These are phyloP conservation scores for Dicranocentrus wangi DNA, from an alignment of 2,888 invertebrate species.

Conservation along the genomic window DNA sequence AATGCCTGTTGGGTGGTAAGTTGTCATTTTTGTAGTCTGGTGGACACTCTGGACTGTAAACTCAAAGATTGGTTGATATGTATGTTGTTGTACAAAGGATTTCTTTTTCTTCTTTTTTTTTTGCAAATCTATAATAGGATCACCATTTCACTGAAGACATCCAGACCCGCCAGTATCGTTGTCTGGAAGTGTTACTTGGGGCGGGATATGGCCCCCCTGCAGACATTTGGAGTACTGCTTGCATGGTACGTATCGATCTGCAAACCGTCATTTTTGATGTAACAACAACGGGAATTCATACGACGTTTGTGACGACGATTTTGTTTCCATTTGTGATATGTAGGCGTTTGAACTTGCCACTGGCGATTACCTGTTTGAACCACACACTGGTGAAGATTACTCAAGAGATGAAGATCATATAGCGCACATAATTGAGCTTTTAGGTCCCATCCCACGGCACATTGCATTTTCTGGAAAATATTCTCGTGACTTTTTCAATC, in stretches of 20 bases:
- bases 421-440: slow-evolving; percentile 97
- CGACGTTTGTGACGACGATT: too few relatives aligned
- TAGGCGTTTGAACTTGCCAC: slow-evolving; percentile 98
- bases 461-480: slow-evolving; percentile 95
- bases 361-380: slow-evolving; percentile 99
- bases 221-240: slow-evolving; percentile 99
- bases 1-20: slow-evolving; percentile 96
- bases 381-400: slow-evolving; percentile 97
- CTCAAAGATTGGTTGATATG: background rate
- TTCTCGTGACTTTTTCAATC: slow-evolving; percentile 95
- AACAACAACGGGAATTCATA: too few relatives aligned
- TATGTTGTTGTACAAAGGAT: background rate
- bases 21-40: background rate
- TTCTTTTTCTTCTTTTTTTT: too few relatives aligned
- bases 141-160: slow-evolving; percentile 99
- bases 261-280: too few relatives aligned
- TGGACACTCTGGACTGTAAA: too few relatives aligned
- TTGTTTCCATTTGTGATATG: background rate
- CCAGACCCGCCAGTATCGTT: slow-evolving; percentile 98
- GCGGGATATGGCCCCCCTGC: slow-evolving; percentile 98
- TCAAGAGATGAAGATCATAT: slow-evolving; percentile 98
- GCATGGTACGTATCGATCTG: slow-evolving; percentile 81
- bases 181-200: slow-evolving; percentile 95
- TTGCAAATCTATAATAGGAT: slow-evolving; percentile 76
- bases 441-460: slow-evolving; percentile 95